phyloP scores from a whole-genome alignment of 2,113 vertebrate species.

The Corvus hawaiiensis region DNA sequence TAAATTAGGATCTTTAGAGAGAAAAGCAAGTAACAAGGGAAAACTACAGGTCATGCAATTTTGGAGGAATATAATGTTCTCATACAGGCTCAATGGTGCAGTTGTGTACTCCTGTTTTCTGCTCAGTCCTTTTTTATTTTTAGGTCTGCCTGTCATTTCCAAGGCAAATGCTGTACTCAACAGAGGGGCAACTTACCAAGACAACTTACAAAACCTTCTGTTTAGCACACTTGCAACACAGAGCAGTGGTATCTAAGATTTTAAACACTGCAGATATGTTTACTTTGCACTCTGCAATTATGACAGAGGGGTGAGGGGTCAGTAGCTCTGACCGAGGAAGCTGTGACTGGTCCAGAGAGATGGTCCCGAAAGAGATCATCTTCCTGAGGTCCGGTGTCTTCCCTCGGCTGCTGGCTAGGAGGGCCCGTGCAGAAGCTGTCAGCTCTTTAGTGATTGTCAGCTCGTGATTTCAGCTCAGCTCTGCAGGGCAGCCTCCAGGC shows the following conservation, averaged over 20 bases:
- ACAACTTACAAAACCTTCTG: conserved; percentile 28
- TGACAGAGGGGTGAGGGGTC: no score
- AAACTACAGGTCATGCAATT: background rate
- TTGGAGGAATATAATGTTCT: background rate
- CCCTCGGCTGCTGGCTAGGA: no score
- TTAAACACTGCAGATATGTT: background rate
- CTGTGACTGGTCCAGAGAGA: no score
- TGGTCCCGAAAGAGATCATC: no score
- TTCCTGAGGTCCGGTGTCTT: no score
- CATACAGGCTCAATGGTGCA: fast-evolving
- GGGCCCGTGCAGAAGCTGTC: no score
- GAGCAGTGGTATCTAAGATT: background rate
- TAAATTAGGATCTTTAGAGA: background rate
- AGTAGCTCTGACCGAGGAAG: no score
- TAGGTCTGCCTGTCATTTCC: conserved; percentile 34
- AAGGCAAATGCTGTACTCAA: conserved; percentile 26
- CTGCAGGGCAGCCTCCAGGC: no score
- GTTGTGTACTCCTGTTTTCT: background rate
- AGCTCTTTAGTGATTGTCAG: no score
- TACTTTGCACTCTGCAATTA: background rate
- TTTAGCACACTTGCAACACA: background rate
- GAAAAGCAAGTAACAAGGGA: background rate
- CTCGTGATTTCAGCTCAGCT: no score
- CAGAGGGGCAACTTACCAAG: conserved; percentile 18
- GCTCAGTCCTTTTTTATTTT: conserved; percentile 46